Percentiles rank a stretch among this genome's conserved stretches.
These are phyloP conservation scores for Dryobota labecula DNA, from an alignment of 2,888 invertebrate species.

Conservation along the genomic window DNA sequence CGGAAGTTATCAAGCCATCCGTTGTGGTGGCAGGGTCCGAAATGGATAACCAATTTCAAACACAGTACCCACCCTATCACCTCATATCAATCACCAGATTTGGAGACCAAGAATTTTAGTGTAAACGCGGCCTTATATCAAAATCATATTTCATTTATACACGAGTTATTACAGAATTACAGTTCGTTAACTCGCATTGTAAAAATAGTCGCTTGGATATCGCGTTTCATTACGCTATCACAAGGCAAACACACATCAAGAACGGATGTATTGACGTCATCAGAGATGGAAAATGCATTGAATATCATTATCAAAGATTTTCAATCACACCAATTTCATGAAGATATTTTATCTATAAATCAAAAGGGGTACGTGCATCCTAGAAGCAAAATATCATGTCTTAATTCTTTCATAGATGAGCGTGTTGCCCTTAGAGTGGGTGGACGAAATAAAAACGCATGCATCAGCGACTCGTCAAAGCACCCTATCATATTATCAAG, in stretches of 20 bases:
- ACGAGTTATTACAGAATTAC: too few relatives aligned
- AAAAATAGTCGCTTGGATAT: not conserved
- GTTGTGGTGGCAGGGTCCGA: too few relatives aligned
- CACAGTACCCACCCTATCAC: too few relatives aligned
- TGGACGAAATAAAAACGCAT: not conserved
- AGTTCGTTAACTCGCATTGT: slow-evolving; percentile 11
- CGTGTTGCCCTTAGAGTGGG: not conserved
- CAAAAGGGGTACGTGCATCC: not conserved
- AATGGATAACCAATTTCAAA: too few relatives aligned
- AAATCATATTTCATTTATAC: too few relatives aligned
- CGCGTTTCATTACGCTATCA: not conserved
- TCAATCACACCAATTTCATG: not conserved
- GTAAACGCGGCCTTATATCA: too few relatives aligned
- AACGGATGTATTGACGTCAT: not conserved
- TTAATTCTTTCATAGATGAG: not conserved
- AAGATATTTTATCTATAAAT: not conserved
- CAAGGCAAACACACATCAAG: not conserved
- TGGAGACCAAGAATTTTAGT: too few relatives aligned
- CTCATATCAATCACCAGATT: too few relatives aligned
- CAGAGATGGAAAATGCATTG: not conserved
- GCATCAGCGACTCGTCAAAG: not conserved
- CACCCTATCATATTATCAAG: not conserved
- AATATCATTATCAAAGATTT: not conserved
- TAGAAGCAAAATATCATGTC: not conserved
- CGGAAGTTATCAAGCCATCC: too few relatives aligned